Conservation (phyloP, 1,140 invertebrate species). For the Drosophila elegans region DNA sequence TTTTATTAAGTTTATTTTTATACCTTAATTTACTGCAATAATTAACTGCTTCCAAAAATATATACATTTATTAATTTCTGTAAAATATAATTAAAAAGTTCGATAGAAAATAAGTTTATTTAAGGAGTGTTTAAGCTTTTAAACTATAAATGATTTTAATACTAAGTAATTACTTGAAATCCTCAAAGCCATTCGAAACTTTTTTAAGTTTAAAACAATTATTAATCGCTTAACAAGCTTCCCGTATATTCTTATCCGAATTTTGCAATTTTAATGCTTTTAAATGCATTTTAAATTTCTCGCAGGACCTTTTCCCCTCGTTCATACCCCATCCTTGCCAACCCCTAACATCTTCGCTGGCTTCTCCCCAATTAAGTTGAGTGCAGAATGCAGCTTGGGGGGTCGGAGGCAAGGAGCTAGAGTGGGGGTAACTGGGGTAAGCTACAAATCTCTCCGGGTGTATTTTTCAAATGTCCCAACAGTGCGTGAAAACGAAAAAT, state of each 20-base stretch:
- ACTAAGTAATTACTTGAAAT: background rate
- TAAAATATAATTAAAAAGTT: no score
- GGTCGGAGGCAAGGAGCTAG: constrained; percentile 2
- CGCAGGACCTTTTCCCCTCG: constrained; percentile 20
- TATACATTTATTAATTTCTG: no score
- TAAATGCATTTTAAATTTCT: constrained; percentile 56
- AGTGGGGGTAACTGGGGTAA: constrained; percentile 41
- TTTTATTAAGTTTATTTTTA: no score
- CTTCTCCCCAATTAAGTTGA: constrained; percentile 73
- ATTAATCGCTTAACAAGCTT: constrained; percentile 9
- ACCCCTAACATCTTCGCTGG: constrained; percentile 12
- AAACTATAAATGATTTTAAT: background rate
- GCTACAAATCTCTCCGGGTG: constrained; percentile 57
- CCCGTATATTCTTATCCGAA: background rate
- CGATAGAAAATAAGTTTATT: no score
- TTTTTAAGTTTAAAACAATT: background rate
- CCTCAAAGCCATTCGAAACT: background rate
- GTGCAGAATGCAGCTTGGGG: constrained; percentile 55
- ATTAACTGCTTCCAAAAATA: no score
- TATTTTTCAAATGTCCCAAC: constrained; percentile 76
- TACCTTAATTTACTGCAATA: no score
- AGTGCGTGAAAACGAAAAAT: constrained; percentile 82
- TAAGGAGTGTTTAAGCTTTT: no score
- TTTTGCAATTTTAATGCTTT: constrained; percentile 33
- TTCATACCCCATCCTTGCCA: no score